Percentiles rank a stretch among this genome's conserved stretches.
Conservation (phyloP, 2,113 vertebrate species). For the Nothobranchius kuhntae region DNA sequence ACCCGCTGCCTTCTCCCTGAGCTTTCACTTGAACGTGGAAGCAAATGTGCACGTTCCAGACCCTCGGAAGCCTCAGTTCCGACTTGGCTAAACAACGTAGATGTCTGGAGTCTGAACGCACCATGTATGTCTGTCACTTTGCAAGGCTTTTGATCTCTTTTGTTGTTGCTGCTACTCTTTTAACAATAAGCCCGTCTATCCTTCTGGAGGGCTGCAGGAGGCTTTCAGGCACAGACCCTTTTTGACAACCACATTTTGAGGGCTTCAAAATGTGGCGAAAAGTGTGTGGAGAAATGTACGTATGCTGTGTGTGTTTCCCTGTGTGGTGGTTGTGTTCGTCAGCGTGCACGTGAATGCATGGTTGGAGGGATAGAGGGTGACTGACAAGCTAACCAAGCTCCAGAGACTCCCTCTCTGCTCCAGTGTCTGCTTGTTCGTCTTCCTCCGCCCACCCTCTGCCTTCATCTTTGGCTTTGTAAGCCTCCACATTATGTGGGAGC, state of each 20-base stretch:
- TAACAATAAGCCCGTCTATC: slow-evolving; percentile 53
- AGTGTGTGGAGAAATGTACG: slow-evolving; percentile 36
- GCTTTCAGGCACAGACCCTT: slow-evolving; percentile 71
- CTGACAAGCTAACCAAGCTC: slow-evolving; percentile 76
- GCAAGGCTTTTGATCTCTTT: slow-evolving; percentile 54
- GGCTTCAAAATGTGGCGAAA: slow-evolving; percentile 61
- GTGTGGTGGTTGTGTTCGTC: slow-evolving; percentile 31
- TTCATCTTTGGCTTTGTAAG: slow-evolving; percentile 76
- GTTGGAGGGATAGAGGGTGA: slow-evolving; percentile 64
- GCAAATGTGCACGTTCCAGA: slow-evolving; percentile 19
- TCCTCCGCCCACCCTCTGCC: slow-evolving; percentile 68
- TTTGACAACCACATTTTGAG: slow-evolving; percentile 62
- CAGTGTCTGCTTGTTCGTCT: slow-evolving; percentile 58
- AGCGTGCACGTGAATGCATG: slow-evolving; percentile 16
- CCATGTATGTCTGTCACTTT: slow-evolving; percentile 56
- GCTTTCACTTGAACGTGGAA: slow-evolving; percentile 26
- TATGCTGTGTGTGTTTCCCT: slow-evolving; percentile 1
- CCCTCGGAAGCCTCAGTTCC: slow-evolving; percentile 21
- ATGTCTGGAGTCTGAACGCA: slow-evolving; percentile 36
- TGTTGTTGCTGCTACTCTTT: slow-evolving; percentile 47
- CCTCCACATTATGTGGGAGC: slow-evolving; percentile 71
- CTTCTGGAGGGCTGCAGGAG: slow-evolving; percentile 53
- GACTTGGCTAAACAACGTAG: slow-evolving; percentile 37
- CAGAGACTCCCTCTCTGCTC: slow-evolving; percentile 59
- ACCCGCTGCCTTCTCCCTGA: slow-evolving; percentile 33